Percentiles rank a stretch among this genome's conserved stretches.
Evolutionary conservation across 1,140 invertebrate species (phyloP).

Genomic region (Euura lappo): DNA sequence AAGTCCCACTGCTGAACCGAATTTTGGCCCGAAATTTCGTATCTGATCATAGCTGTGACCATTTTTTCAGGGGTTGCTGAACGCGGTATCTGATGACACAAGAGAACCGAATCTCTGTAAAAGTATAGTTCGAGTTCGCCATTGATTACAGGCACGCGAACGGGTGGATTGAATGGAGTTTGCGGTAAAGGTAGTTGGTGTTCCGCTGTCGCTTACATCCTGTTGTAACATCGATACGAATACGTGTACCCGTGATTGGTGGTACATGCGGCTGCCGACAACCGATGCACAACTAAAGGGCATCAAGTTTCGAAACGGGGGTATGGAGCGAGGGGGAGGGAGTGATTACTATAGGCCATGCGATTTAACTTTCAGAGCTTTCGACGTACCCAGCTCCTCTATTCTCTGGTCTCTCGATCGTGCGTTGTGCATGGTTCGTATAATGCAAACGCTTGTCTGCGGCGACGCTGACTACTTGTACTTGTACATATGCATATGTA

Average conservation of each 20-base stretch:
- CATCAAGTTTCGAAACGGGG: not conserved
- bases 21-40: too few relatives aligned
- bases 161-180: not conserved
- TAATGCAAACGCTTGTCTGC: not conserved
- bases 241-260: too few relatives aligned
- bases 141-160: conserved; percentile 3
- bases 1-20: too few relatives aligned
- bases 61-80: too few relatives aligned
- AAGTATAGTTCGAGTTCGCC: not conserved
- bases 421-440: not conserved
- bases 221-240: too few relatives aligned
- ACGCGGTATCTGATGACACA: too few relatives aligned
- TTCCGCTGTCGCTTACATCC: not conserved
- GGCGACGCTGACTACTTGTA: not conserved
- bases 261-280: not conserved
- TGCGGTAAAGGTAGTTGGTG: not conserved
- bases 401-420: not conserved
- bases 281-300: conserved; percentile 9
- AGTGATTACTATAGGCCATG: not conserved
- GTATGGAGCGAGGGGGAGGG: too few relatives aligned
- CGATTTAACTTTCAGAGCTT: conserved; percentile 10
- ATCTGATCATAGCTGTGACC: too few relatives aligned
- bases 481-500: not conserved
- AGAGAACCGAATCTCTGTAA: not conserved
- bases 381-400: not conserved